Percentiles rank a stretch among this genome's conserved stretches.
Evolutionary conservation across 2,888 invertebrate genomes (phyloP).

Genomic region (Noctua janthina): DNA sequence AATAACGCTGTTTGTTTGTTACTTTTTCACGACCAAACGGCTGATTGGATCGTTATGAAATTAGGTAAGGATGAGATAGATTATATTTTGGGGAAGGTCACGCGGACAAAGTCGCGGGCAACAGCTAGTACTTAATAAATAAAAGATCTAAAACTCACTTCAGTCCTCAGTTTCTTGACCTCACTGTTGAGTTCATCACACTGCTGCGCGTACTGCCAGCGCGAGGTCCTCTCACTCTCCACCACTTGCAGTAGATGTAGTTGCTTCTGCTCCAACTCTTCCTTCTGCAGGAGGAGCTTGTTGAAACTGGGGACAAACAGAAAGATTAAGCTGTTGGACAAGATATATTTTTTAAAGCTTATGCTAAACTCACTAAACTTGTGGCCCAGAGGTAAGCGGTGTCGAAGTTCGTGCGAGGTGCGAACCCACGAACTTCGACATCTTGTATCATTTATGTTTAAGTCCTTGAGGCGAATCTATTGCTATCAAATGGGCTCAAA

Average conservation of each 20-base stretch:
- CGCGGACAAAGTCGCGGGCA: too few relatives aligned
- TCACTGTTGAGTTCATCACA: constrained; percentile 97
- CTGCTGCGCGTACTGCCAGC: constrained; percentile 98
- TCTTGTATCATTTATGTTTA: not conserved
- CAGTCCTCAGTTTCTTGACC: constrained; percentile 96
- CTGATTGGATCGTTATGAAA: too few relatives aligned
- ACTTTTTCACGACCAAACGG: too few relatives aligned
- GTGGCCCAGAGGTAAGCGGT: not conserved
- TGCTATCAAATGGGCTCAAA: too few relatives aligned
- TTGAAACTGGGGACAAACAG: constrained; percentile 93
- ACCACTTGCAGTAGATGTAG: constrained; percentile 96
- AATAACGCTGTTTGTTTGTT: too few relatives aligned
- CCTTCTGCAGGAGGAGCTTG: constrained; percentile 96
- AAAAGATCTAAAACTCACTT: constrained; percentile 89
- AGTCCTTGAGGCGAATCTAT: too few relatives aligned
- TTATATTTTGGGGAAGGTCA: too few relatives aligned
- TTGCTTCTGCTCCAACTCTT: constrained; percentile 97
- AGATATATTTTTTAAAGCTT: not conserved
- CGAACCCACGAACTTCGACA: not conserved
- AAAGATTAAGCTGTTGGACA: not conserved
- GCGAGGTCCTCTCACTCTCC: constrained; percentile 97
- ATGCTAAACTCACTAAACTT: not conserved
- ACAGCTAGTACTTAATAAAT: not conserved
- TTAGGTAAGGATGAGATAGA: too few relatives aligned
- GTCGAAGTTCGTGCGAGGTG: not conserved